Evolutionary conservation across 2,888 invertebrate genomes (phyloP), one percentile per base, ranked within the genome.

Genomic region (Rhagium mordax): DNA sequence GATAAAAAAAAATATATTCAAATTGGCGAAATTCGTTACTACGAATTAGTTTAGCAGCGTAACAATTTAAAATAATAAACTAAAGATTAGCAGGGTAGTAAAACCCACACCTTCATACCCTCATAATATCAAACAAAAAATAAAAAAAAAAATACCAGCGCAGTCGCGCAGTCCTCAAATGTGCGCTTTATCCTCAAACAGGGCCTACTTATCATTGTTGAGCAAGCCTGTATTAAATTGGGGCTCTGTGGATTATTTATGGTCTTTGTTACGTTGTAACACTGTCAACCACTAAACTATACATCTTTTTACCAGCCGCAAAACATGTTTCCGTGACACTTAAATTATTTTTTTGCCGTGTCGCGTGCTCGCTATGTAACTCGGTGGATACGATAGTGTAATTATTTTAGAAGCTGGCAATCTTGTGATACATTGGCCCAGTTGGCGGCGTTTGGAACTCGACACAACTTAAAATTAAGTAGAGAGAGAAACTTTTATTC

Each of bases 251-350:
- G 62, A 75, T 75, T 75, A 75, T 75, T 75, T 75, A 75, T 68
- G 64, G 70, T 67, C 65, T 72, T 75, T 72, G 72, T 75, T 75
- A 70, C 72, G 72, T 75, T 69, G 70, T 71, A 70, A 64, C 60
- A 41, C 64, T 71, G 75, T 71, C 72, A 72, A 41, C 68, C 68
- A 55, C 75, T 75, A 62, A 75, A 75, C 75, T 75, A 75, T 75
- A 72, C 75, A 68, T 75, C 72, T 75, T 72, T 75, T 75, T 71
- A 59, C 70, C 71, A 64, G 64, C 72, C 72, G 60, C 74, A 72
- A 64, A 75, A 70, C 74, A 70, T 70, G 74, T 72, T 71, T 70
- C 55, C 47, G 48, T 70, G 75, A 75, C 75, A 72, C 72, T 75
- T 60, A 64, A 68, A 71, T 75, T 75, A 70, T 70, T 70, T 70